Evolutionary conservation across 2,888 invertebrate species (phyloP).

Genomic region (Leucophenga montana): DNA sequence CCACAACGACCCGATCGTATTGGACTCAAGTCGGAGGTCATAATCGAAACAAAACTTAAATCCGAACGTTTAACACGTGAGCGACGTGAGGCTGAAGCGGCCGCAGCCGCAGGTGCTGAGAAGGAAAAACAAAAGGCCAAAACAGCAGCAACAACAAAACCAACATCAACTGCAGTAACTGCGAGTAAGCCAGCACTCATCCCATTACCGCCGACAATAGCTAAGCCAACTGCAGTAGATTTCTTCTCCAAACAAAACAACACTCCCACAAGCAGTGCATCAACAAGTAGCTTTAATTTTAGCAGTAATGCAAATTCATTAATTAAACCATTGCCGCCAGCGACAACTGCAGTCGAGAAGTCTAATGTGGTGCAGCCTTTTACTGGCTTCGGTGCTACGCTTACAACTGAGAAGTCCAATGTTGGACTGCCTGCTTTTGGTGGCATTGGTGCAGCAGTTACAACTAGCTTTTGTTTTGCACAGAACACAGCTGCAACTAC

Average conservation of each 20-base stretch:
- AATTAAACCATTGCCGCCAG: constrained; percentile 15
- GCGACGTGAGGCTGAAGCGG: constrained; percentile 39
- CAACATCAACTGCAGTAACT: constrained; percentile 22
- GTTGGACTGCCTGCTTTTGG: neutral
- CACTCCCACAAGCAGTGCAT: constrained; percentile 39
- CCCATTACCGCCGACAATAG: neutral
- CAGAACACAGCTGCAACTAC: neutral
- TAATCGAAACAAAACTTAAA: constrained; percentile 67
- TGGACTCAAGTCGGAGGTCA: constrained; percentile 71
- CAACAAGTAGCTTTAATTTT: neutral
- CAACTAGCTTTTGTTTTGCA: constrained; percentile 4
- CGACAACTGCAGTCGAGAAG: constrained; percentile 40
- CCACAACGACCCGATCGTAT: constrained; percentile 71
- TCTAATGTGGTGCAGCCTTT: constrained; percentile 24
- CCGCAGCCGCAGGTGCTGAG: constrained; percentile 43
- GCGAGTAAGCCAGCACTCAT: neutral
- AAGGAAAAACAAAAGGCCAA: constrained; percentile 51
- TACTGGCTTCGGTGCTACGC: constrained; percentile 35
- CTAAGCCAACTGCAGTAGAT: constrained; percentile 35
- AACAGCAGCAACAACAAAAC: neutral
- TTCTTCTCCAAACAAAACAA: neutral
- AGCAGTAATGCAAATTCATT: constrained; percentile 6
- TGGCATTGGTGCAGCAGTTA: neutral
- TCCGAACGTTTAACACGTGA: constrained; percentile 58
- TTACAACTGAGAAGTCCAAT: neutral